Evolutionary conservation across 2,888 invertebrate genomes (phyloP), one percentile per base, ranked within the genome.

Genomic region (Ornithoptera alexandrae): DNA sequence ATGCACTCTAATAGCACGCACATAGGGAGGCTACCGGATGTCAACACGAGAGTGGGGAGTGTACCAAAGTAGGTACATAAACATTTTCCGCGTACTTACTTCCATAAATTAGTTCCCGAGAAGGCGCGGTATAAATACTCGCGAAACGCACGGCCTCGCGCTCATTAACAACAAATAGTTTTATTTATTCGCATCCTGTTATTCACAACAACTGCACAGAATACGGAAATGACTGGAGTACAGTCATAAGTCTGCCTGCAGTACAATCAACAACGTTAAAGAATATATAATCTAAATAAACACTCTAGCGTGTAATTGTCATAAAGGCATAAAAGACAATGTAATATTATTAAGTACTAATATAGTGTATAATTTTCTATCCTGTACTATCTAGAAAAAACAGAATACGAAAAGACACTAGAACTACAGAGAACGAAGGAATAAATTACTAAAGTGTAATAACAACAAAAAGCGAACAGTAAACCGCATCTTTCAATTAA

Each of bases 41-140:
- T 90, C 90, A 88, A 83, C 88, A 81, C 46, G 42, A 46, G 78
- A 79, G 76, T 72, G 80, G 83, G 81, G 82, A 76, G 84, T 80
- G 84, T 83, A 79, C 81, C 76, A 76, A 76, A 81, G 81, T 83
- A 82, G 82, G 80, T 85, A 89, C 88, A 90, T 92, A 91, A 91
- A 92, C 90, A 90, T 90, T 92, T 92, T 92, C 92, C 87, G 88
- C 87, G 92, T 91, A 92, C 91, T 90, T 90, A 88, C 87, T 86
- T 89, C 88, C 91, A 92, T 92, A 92, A 92, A 92, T 92, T 90
- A 90, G 88, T 90, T 92, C 88, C 83, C 82, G 90, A 82, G 87
- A 92, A 92, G 85, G 86, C 87, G 87, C 82, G 87, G 86, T 90
- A 90, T 91, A 89, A 92, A 91, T 91, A 91, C 86, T 79, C 87